A percentile compares a stretch with the other conserved stretches of the same genome.
phyloP scores from a whole-genome alignment of 1,140 invertebrate species.

The Leptopilina clavipes region DNA sequence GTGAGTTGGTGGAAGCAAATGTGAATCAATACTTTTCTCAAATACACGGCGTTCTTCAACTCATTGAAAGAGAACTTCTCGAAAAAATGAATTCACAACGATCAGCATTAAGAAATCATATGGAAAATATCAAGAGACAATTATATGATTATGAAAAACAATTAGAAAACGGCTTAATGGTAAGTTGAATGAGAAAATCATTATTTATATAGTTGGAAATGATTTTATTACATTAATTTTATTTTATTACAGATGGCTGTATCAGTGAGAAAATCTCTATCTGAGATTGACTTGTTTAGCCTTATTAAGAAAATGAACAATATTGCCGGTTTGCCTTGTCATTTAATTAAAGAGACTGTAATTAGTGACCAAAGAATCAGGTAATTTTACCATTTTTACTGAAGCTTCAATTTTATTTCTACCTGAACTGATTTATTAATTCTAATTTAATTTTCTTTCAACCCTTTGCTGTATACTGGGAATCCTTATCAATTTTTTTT shows the following conservation, averaged over 20 bases:
- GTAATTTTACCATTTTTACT: conserved; percentile 45
- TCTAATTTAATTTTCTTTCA: not conserved
- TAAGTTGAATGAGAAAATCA: conserved; percentile 40
- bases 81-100: conserved; percentile 48
- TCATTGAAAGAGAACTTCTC: conserved; percentile 59
- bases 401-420: not conserved
- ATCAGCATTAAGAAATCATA: conserved; percentile 33
- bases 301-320: conserved; percentile 67
- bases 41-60: conserved; percentile 69
- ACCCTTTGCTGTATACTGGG: not conserved
- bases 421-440: not conserved
- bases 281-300: conserved; percentile 53
- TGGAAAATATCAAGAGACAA: conserved; percentile 48
- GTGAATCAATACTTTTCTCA: conserved; percentile 64
- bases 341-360: conserved; percentile 51
- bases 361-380: conserved; percentile 34
- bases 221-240: not conserved
- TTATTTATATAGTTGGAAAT: not conserved
- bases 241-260: conserved; percentile 48
- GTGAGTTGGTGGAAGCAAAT: conserved; percentile 46
- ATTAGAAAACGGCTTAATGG: conserved; percentile 47
- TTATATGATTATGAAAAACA: conserved; percentile 51
- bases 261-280: conserved; percentile 33
- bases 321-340: conserved; percentile 69
- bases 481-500: too few relatives aligned